Conservation (phyloP, 1,140 invertebrate species). For the Apis cerana region DNA sequence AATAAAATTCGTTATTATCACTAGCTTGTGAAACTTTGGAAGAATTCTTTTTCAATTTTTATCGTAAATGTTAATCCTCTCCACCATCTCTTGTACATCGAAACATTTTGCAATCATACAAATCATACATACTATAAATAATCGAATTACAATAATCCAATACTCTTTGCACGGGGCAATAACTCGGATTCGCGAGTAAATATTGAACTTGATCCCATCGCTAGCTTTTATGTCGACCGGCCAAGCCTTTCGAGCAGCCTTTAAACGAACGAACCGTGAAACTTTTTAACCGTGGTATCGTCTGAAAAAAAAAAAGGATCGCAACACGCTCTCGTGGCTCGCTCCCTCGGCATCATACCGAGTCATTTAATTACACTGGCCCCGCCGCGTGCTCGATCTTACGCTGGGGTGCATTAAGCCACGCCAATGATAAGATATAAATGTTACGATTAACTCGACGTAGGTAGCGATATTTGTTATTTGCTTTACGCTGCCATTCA, state of each 20-base stretch:
- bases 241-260: slow-evolving; percentile 32
- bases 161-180: no score
- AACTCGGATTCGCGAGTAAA: no score
- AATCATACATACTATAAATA: no score
- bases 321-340: slow-evolving; percentile 10
- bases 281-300: slow-evolving; percentile 19
- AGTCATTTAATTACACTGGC: slow-evolving; percentile 27
- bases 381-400: background rate
- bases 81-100: no score
- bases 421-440: slow-evolving; percentile 42
- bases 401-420: slow-evolving; percentile 1
- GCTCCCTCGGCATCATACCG: background rate
- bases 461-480: slow-evolving; percentile 13
- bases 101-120: no score
- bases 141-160: no score
- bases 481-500: slow-evolving; percentile 10
- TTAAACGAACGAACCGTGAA: slow-evolving; percentile 44
- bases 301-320: background rate
- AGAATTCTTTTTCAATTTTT: no score
- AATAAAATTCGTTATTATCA: no score
- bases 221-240: background rate
- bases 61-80: no score
- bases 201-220: no score
- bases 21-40: no score
- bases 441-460: slow-evolving; percentile 22